Conservation (phyloP, 2,797 vertebrate species). For the Smutsia temminckii region DNA sequence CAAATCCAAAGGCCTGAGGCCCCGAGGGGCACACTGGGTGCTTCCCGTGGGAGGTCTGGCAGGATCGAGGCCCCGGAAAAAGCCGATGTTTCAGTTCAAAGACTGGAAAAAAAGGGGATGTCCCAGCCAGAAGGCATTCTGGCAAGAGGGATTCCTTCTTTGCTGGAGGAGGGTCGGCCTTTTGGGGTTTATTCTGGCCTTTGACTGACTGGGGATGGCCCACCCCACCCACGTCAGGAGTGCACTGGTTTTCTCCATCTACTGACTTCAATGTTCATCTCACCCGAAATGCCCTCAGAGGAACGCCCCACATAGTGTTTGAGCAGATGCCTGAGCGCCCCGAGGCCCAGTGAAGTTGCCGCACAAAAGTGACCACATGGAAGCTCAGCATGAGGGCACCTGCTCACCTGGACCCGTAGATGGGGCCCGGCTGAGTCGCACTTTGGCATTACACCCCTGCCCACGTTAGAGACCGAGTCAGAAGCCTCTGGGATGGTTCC, state of each 20-base stretch:
- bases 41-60: neutral
- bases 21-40: no score
- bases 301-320: neutral
- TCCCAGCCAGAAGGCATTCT: neutral
- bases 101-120: neutral
- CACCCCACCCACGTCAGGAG: neutral
- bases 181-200: neutral
- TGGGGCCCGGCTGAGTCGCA: rapidly evolving
- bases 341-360: no score
- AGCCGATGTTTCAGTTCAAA: neutral
- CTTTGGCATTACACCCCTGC: rapidly evolving
- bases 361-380: rapidly evolving
- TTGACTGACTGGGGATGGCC: rapidly evolving
- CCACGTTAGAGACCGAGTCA: rapidly evolving
- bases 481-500: neutral
- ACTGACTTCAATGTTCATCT: neutral
- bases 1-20: neutral
- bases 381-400: rapidly evolving
- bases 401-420: rapidly evolving
- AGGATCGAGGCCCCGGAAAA: neutral
- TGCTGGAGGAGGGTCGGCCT: rapidly evolving
- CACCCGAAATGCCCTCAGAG: neutral
- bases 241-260: neutral
- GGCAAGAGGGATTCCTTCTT: neutral
- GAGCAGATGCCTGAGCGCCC: neutral